Conservation (phyloP, 2,113 vertebrate genomes). For the Copsychus sechellarum region DNA sequence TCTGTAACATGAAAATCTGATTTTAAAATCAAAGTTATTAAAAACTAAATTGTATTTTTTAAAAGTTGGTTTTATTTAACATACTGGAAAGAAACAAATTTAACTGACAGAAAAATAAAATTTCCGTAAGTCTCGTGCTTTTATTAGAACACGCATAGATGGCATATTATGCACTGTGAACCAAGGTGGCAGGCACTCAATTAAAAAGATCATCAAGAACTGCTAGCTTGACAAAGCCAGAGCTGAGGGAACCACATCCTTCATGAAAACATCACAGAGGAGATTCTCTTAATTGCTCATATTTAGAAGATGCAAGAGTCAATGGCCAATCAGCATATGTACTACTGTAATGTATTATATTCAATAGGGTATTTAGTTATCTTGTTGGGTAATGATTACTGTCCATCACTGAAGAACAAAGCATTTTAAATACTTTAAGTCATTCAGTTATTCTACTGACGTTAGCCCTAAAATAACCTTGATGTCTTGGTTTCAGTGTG, state of each 20-base stretch:
- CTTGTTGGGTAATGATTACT: neutral
- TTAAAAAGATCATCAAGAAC: neutral
- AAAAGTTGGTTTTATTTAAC: neutral
- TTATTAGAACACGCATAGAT: neutral
- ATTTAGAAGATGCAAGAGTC: neutral
- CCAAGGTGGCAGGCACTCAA: neutral
- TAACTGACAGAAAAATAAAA: neutral
- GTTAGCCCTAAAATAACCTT: slow-evolving; percentile 59
- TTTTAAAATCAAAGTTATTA: neutral
- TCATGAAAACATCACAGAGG: neutral
- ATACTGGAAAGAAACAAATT: neutral
- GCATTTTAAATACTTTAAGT: slow-evolving; percentile 26
- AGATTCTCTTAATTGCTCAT: neutral
- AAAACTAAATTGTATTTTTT: neutral
- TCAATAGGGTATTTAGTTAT: neutral
- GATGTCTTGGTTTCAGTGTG: slow-evolving; percentile 38
- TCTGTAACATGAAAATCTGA: neutral
- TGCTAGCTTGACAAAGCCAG: neutral
- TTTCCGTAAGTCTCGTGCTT: neutral
- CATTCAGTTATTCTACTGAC: slow-evolving; percentile 35
- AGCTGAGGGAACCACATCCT: neutral
- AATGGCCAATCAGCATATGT: neutral
- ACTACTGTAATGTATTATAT: neutral
- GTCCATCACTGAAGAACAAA: neutral
- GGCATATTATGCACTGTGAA: neutral